Percentiles rank a stretch among this genome's conserved stretches.
Conservation (phyloP, 2,113 vertebrate species). For the Zeus faber region DNA sequence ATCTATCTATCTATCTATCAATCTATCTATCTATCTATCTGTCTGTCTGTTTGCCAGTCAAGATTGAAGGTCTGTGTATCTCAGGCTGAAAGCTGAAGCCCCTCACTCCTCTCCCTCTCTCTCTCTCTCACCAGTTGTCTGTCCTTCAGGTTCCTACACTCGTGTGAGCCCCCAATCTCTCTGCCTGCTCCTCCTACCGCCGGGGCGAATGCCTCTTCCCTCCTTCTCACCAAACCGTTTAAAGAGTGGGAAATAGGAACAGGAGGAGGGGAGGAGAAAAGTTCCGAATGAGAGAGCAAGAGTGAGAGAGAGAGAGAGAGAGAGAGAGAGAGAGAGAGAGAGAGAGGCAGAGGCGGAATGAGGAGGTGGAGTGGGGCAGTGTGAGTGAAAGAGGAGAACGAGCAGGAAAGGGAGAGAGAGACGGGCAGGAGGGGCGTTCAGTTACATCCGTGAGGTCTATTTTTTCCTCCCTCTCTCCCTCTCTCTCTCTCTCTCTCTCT, state of each 20-base stretch:
- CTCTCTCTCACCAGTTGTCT: constrained; percentile 11
- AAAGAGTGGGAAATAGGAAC: too few species aligned
- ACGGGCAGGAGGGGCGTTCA: too few species aligned
- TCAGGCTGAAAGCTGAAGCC: constrained; percentile 12
- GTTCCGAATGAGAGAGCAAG: constrained; percentile 25
- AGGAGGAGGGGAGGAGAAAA: constrained; percentile 25
- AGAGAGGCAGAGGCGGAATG: too few species aligned
- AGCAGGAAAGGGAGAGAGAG: not conserved
- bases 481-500: not conserved
- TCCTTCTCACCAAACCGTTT: constrained; percentile 73
- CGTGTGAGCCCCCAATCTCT: constrained; percentile 31
- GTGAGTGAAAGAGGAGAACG: constrained; percentile 3
- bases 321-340: constrained; percentile 35
- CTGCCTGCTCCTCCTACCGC: constrained; percentile 65
- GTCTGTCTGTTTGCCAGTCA: constrained; percentile 33
- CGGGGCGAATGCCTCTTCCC: constrained; percentile 65
- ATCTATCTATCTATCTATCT: constrained; percentile 20
- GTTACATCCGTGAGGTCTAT: too few species aligned
- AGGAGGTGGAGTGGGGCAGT: constrained; percentile 45
- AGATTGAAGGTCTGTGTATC: constrained; percentile 32
- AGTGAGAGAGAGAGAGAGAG: constrained; percentile 28
- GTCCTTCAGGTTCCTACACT: constrained; percentile 47
- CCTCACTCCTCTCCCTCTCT: constrained; percentile 10
- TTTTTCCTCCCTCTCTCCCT: not conserved
- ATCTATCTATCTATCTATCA: constrained; percentile 30